phyloP scores from a whole-genome alignment of 2,797 vertebrate species.

The Fundulus diaphanus region DNA sequence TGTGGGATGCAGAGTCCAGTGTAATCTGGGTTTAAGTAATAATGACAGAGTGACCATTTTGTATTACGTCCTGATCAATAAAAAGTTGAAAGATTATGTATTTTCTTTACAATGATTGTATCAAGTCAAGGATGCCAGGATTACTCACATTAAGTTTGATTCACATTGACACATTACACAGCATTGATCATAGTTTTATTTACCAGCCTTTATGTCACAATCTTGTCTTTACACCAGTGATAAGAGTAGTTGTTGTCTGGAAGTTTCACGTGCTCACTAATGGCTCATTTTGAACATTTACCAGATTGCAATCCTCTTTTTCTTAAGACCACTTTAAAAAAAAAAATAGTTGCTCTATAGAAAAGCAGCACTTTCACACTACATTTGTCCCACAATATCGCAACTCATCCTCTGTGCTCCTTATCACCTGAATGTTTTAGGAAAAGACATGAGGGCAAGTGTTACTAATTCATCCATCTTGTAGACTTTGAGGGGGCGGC shows the following conservation, averaged over 20 bases:
- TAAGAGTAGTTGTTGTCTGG: background rate
- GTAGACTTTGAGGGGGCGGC: slow-evolving; percentile 19
- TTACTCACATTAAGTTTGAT: background rate
- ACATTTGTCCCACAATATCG: background rate
- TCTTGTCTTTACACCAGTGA: background rate
- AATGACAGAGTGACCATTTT: background rate
- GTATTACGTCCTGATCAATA: too few species aligned
- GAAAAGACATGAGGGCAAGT: slow-evolving; percentile 37
- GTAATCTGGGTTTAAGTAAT: too few species aligned
- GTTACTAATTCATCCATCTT: slow-evolving; percentile 56
- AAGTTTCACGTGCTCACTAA: background rate
- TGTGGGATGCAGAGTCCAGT: too few species aligned
- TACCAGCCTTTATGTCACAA: background rate
- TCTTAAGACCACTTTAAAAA: background rate
- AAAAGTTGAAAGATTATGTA: background rate
- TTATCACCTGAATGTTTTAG: slow-evolving; percentile 57
- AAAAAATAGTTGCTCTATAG: background rate
- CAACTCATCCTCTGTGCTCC: slow-evolving; percentile 28
- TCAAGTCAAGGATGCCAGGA: background rate
- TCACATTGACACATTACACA: background rate
- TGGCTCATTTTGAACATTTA: slow-evolving; percentile 4
- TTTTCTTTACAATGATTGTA: background rate
- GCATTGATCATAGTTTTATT: background rate
- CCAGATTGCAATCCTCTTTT: background rate
- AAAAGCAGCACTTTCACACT: slow-evolving; percentile 2